Percentiles rank a stretch among this genome's conserved stretches.
Conservation (phyloP, 2,888 invertebrate genomes). For the Lepidocyrtinus sp. region DNA sequence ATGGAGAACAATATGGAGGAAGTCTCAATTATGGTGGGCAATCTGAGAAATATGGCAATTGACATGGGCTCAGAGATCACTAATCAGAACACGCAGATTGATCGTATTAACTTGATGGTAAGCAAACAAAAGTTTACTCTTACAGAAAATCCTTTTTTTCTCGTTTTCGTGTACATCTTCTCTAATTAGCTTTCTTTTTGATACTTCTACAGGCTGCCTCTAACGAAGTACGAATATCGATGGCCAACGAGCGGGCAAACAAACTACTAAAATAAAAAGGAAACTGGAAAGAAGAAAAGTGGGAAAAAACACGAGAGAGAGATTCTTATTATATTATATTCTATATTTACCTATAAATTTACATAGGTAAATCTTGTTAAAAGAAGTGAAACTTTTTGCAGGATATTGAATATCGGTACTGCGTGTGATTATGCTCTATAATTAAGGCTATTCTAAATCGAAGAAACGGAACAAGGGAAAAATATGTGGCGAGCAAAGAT, state of each 20-base stretch:
- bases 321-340: constrained; percentile 47
- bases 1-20: constrained; percentile 99
- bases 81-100: constrained; percentile 97
- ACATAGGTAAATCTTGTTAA: constrained; percentile 6
- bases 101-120: constrained; percentile 99
- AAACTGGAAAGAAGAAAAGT: constrained; percentile 19
- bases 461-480: background rate
- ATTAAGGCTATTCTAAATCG: constrained; percentile 28
- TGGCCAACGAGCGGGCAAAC: constrained; percentile 97
- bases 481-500: too few species aligned
- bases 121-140: constrained; percentile 58
- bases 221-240: constrained; percentile 95
- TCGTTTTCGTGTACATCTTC: background rate
- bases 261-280: constrained; percentile 80
- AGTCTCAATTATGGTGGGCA: constrained; percentile 98
- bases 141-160: background rate
- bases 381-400: constrained; percentile 23
- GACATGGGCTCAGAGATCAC: constrained; percentile 99
- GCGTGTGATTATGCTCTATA: constrained; percentile 42
- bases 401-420: constrained; percentile 35
- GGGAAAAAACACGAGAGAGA: constrained; percentile 28
- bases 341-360: constrained; percentile 19
- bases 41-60: constrained; percentile 99
- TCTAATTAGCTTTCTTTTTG: constrained; percentile 26
- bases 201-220: constrained; percentile 81